Evolutionary conservation across 2,888 invertebrate genomes (phyloP).

Genomic region (Polyploca ridens): DNA sequence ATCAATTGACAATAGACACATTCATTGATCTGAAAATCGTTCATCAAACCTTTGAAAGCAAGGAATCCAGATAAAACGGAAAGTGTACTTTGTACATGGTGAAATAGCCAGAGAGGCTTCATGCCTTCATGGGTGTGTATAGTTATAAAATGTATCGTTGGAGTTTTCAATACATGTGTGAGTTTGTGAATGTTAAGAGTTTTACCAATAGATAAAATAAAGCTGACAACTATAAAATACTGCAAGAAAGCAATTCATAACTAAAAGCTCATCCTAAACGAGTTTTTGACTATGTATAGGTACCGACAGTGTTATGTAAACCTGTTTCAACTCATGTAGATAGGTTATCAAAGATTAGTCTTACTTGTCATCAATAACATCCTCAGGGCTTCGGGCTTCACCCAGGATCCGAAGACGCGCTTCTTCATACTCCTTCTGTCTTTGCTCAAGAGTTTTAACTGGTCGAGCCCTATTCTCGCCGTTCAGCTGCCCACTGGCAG

Average conservation of each 20-base stretch:
- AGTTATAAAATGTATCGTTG: too few species aligned
- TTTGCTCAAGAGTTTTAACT: conserved; percentile 93
- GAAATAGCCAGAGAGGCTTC: too few species aligned
- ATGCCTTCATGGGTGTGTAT: too few species aligned
- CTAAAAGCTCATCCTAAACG: neutral
- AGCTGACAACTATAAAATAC: too few species aligned
- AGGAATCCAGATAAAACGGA: too few species aligned
- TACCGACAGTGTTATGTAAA: conserved; percentile 39
- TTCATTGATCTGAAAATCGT: too few species aligned
- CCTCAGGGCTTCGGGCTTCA: conserved; percentile 92
- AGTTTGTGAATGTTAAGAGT: neutral
- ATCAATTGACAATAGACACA: too few species aligned
- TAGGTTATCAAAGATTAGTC: conserved; percentile 34
- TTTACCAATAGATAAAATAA: neutral
- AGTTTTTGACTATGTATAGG: neutral
- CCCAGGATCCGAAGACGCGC: conserved; percentile 96
- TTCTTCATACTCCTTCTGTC: conserved; percentile 97
- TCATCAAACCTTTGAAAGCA: too few species aligned
- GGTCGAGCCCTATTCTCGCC: conserved; percentile 85
- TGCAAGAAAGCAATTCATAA: neutral
- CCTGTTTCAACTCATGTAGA: conserved; percentile 15
- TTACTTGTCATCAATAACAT: conserved; percentile 87
- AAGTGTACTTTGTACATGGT: too few species aligned
- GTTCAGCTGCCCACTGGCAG: conserved; percentile 87
- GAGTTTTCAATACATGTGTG: too few species aligned